Base-by-base conservation (phyloP, 2,888 invertebrate genomes). In the Synergus umbraculus region DNA sequence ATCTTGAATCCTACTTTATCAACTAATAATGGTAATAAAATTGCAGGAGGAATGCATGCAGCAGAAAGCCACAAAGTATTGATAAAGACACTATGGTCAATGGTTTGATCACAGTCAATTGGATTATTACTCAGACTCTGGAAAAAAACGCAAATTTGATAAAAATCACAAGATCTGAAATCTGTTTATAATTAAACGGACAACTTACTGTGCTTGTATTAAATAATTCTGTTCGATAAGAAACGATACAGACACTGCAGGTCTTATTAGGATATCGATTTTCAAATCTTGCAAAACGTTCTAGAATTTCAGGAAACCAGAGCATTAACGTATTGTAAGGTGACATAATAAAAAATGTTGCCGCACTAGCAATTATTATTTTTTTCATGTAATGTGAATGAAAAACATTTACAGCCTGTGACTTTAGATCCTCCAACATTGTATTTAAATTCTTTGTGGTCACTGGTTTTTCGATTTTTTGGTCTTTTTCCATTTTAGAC, bases 291-390 rank as follows among this genome's bases (percentile, higher is more conserved):
- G 96, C 96, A 91, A 96, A 96, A 78, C 97, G 95, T 92, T 87
- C 86, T 92, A 97, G 97, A 86, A 97, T 92, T 91, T 97, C 97
- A 12, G 97, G 97, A 92, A 97, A 97, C 97, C 97, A 97, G 90
- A 97, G 94, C 95, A 97, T 97, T 73, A 97, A 93, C 10, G 97
- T 97, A 92, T 97, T 97, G 93, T 97, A 97, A 88, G 97, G 97
- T 92, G 96, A 95, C 64, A 67, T 22, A 0, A 67, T 5, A 18
- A 46, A 13, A 44, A 67, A 67, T 22, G 67, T 43, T 8, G 44
- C 18, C 0, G 46, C 9, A 22, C 67, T 67, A 2, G 22, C 67
- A 46, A 67, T 29, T 7, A 67, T 10, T 22, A 67, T 67, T 67
- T 18, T 67, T 29, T 67, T 67, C 0, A 44, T 7, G 22, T 67